Evolutionary conservation across 2,113 vertebrate species (phyloP), one percentile per base, ranked within the genome.

Genomic region (Alligator sinensis): DNA sequence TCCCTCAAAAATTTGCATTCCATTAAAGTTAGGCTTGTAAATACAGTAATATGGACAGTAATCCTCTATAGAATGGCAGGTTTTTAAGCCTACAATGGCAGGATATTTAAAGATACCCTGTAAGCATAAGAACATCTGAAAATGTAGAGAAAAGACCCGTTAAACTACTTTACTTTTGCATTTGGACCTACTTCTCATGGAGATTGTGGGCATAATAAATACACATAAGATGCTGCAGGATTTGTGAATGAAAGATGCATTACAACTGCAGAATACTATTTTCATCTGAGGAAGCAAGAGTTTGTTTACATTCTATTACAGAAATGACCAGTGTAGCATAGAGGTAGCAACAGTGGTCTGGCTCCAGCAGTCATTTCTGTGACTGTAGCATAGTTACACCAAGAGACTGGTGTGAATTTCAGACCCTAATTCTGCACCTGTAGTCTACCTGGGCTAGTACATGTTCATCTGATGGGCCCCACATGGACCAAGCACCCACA

Each of bases 381-480:
- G 47, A 47, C 47, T 47, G 47, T 9, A 9, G 47, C 47, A 38
- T 38, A 47, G 47, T 47, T 47, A 47, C 47, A 47, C 47, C 47
- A 47, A 47, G 47, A 47, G 47, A 47, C 9, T 47, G 47, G 47
- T 47, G 68, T 38, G 68, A 72, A 12, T 3, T 22, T 16, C 22
- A 13, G 27, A 34, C 25, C 11, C 9, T 60, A 25, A 17, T 28
- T 21, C 34, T 16, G 74, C 55, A 30, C 54, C 72, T 11, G 14
- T 1, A 72, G 47, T 19, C 72, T 2, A 1, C 12, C 15, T 18
- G 4, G 66, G 18, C 12, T 12, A 57, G 28, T 25, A 2, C 2
- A 1, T 17, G 5, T 13, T n/a, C 82, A 9, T 1, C 1, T 2
- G 9, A 25, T 9, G n/a, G 28, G 47, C 16, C 19, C 17, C 63